Conservation (phyloP, 2,888 invertebrate species). For the Agrilus mali region DNA sequence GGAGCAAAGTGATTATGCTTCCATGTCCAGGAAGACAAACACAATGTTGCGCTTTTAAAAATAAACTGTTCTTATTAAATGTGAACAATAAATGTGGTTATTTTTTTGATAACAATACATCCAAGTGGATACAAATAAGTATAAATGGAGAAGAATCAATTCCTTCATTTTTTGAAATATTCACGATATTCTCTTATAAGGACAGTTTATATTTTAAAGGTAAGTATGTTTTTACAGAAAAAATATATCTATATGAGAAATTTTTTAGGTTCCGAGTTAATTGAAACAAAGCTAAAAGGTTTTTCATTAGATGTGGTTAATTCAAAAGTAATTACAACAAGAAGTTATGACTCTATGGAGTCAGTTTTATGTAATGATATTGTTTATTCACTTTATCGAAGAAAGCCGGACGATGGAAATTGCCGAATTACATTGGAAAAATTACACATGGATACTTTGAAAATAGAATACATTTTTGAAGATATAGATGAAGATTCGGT, state of each 20-base stretch:
- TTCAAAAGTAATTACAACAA: conserved; percentile 7
- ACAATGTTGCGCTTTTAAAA: conserved; percentile 24
- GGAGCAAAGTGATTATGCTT: conserved; percentile 20
- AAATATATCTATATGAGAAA: background rate
- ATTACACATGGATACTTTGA: conserved; percentile 8
- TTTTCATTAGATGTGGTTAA: conserved; percentile 11
- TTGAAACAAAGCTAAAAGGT: conserved; percentile 15
- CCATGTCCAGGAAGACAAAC: conserved; percentile 21
- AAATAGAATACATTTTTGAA: conserved; percentile 7
- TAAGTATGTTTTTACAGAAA: conserved; percentile 8
- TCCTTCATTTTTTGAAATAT: conserved; percentile 14
- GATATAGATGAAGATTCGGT: conserved; percentile 4
- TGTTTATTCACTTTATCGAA: conserved; percentile 19
- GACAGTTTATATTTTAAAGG: conserved; percentile 24
- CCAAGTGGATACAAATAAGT: conserved; percentile 15
- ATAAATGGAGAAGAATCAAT: conserved; percentile 13
- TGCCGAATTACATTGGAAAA: conserved; percentile 9
- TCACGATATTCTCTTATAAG: conserved; percentile 20
- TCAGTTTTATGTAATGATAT: conserved; percentile 17
- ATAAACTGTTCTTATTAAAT: conserved; percentile 22
- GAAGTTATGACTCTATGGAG: conserved; percentile 15
- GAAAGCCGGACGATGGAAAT: conserved; percentile 1
- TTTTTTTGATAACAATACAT: conserved; percentile 16
- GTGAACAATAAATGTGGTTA: conserved; percentile 20
- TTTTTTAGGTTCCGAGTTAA: conserved; percentile 18